phyloP scores from a whole-genome alignment of 2,113 vertebrate genomes.

The Podilymbus podiceps region DNA sequence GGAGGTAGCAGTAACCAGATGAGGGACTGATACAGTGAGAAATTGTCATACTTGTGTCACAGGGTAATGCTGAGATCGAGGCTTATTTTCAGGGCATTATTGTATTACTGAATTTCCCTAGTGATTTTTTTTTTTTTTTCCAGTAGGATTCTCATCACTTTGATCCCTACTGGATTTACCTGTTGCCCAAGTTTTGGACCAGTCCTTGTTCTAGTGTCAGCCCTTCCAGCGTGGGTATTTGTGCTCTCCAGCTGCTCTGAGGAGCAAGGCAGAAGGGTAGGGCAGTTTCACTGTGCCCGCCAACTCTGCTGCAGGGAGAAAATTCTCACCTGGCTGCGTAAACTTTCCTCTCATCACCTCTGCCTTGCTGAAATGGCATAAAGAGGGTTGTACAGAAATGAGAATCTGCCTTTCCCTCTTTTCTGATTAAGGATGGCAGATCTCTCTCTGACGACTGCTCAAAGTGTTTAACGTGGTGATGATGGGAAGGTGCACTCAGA shows the following conservation, averaged over 20 bases:
- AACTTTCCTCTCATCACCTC: background rate
- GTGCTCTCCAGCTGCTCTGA: background rate
- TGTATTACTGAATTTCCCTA: background rate
- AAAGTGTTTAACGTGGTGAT: background rate
- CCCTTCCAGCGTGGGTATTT: background rate
- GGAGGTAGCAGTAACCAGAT: background rate
- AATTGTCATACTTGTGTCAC: background rate
- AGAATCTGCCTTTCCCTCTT: background rate
- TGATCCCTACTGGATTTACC: background rate
- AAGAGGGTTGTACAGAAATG: background rate
- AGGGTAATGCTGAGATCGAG: background rate
- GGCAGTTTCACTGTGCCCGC: rapidly evolving
- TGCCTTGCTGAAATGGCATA: background rate
- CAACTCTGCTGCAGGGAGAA: background rate
- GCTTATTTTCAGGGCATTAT: background rate
- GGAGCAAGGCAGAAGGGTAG: background rate
- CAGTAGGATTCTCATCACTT: background rate
- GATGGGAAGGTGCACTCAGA: background rate
- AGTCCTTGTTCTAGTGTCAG: background rate
- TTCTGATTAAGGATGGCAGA: background rate
- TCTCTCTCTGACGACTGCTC: background rate
- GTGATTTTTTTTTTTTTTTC: background rate
- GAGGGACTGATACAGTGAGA: background rate
- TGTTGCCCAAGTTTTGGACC: background rate
- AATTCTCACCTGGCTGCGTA: background rate